Base-by-base conservation (phyloP, 2,113 vertebrate genomes). In the Glaucidium brasilianum region DNA sequence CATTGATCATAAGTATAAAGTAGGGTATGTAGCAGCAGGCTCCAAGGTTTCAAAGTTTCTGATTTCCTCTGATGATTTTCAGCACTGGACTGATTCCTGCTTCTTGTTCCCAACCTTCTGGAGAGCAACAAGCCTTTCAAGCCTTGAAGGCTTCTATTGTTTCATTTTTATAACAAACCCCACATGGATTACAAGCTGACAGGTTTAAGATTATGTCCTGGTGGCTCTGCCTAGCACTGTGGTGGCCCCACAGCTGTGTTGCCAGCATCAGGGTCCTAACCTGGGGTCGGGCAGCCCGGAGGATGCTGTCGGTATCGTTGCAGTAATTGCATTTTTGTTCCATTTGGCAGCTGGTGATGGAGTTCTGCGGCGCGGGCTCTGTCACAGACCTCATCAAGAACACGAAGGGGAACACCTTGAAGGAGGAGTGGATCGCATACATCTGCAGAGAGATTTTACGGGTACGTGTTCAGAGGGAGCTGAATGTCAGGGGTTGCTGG, bases 331-430 rank as follows among this genome's bases (percentile, higher is more conserved):
- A 5, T 50, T 32, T 95, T 86, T 92, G 15, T 76, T 97, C 95
- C 58, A 8, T 93, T 95, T 97, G 85, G 85, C 97, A 99, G 99
- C 93, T 99, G 98, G 99, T 99, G 98, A 99, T 99, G 99, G 99
- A 99, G 98, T 99, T 99, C 97, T 99, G 99, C 22, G 99, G 99
- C 0, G 99, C 99, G 6, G 99, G 99, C 71, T 99, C 99, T 0
- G 98, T 99, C 88, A 99, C 99, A 0, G 99, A 99, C 97, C 98
- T 99, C 97, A 99, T 99, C 98, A 99, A 99, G 97, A 99, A 99
- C 98, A 99, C 99, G 2, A 99, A 99, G 97, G 99, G 99, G 32
- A 99, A 99, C 98, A 99, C 99, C 0, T 96, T 99, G 97, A 99
- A 99, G 97, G 99, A 99, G 94, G 99, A 99, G 81, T 99, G 99